Base-by-base conservation (phyloP, 2,888 invertebrate genomes). In the Conus canariensis region DNA sequence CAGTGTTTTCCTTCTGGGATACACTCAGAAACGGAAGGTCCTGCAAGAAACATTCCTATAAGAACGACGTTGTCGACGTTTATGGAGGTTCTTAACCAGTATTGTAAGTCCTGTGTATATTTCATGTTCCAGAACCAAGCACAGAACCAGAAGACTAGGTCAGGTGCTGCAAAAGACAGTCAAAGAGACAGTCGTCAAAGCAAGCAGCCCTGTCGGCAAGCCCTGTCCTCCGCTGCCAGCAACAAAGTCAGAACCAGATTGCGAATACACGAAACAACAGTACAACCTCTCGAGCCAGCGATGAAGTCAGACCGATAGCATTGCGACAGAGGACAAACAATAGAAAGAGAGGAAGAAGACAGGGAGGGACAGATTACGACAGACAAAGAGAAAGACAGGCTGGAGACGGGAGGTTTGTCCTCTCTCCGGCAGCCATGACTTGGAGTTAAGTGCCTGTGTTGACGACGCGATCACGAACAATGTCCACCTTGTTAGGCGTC, bases 381-480 rank as follows among this genome's bases (percentile, higher is more conserved):
- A 30, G 77, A 77, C 25, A 77, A 30, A 77, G 12, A 77, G 30
- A 30, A 58, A 56, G 58, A 83, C 58, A 56, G 56, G 22, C 56
- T 22, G 16, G 56, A 83, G 82, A 19, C 19, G 22, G 45, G 45
- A 30, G 16, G 16, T 16, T 70, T 70, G 77, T 30, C 22, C 30
- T 30, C 30, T 80, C 45, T 22, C 58, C 6, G 82, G 22, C 56
- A 58, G 82, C 58, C 58, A 83, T 83, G 82, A 83, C 19, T 56
- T 22, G 7, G 82, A 58, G 82, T 83, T 83, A 83, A 58, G 58
- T 56, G 56, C 82, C 82, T 22, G 82, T 83, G 16, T 58, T 83
- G 22, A 83, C 82, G 82, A 58, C 82, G 30, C 58, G 58, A 83
- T 83, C 56, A 83, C 56, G 56, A 56, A 58, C 82, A 83, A 83